Percentiles rank a stretch among this genome's conserved stretches.
Evolutionary conservation across 2,797 vertebrate genomes (phyloP).

Genomic region (Choloepus didactylus): DNA sequence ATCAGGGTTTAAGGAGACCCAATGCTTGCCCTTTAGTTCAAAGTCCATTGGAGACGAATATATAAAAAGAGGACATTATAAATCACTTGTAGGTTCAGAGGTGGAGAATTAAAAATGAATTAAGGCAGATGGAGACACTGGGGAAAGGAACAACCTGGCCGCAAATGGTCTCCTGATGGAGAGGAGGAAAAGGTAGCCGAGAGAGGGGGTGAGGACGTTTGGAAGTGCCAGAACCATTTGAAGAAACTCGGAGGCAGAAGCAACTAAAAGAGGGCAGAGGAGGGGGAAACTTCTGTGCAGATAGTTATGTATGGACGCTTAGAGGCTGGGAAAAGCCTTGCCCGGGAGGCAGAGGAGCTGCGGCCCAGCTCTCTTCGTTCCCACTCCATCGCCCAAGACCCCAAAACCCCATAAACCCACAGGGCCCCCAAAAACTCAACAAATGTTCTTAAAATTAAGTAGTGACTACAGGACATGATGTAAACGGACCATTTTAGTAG

Average conservation of each 20-base stretch:
- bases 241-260: not conserved
- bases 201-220: not conserved
- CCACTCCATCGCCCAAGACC: too few species aligned
- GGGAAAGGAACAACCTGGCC: not conserved
- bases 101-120: not conserved
- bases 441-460: not conserved
- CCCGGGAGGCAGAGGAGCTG: too few species aligned
- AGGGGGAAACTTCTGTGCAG: not conserved
- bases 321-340: rapidly evolving
- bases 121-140: not conserved
- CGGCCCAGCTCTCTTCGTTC: too few species aligned
- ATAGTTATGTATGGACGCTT: not conserved
- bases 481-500: not conserved
- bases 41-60: not conserved
- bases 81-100: not conserved
- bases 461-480: not conserved
- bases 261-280: not conserved
- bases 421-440: not conserved
- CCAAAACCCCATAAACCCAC: too few species aligned
- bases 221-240: not conserved
- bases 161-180: not conserved
- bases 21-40: not conserved
- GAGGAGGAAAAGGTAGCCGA: not conserved
- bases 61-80: not conserved
- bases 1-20: not conserved